Conservation (phyloP, 2,113 vertebrate genomes). For the Odocoileus virginianus region DNA sequence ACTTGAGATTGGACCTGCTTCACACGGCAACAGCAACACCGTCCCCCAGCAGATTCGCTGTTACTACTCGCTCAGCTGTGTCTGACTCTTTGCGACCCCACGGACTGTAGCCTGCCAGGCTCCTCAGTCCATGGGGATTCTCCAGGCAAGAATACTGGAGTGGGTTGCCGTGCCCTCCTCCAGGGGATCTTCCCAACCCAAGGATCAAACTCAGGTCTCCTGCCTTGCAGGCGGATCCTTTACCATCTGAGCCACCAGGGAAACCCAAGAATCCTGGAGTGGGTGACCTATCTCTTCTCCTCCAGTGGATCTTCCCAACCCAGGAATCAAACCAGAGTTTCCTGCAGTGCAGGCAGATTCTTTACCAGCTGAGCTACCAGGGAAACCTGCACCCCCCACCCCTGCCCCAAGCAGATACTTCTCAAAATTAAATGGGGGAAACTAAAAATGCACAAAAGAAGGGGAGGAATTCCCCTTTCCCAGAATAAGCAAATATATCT, state of each 20-base stretch:
- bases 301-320: background rate
- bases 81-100: background rate
- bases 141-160: background rate
- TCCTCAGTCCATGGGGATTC: background rate
- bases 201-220: background rate
- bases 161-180: background rate
- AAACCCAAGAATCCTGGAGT: background rate
- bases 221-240: accelerated
- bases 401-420: background rate
- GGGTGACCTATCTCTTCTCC: background rate
- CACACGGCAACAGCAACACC: background rate
- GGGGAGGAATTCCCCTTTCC: background rate
- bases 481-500: background rate
- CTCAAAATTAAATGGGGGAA: background rate
- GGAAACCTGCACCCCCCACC: background rate
- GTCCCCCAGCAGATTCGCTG: background rate
- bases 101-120: background rate
- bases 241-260: background rate
- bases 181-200: background rate
- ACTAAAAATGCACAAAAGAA: background rate
- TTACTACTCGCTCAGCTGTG: background rate
- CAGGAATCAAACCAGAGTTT: background rate
- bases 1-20: no score
- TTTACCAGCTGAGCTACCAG: background rate
- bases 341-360: background rate